These are phyloP conservation scores for Odontothrips loti DNA, from an alignment of 2,888 invertebrate genomes.

Conservation along the genomic window DNA sequence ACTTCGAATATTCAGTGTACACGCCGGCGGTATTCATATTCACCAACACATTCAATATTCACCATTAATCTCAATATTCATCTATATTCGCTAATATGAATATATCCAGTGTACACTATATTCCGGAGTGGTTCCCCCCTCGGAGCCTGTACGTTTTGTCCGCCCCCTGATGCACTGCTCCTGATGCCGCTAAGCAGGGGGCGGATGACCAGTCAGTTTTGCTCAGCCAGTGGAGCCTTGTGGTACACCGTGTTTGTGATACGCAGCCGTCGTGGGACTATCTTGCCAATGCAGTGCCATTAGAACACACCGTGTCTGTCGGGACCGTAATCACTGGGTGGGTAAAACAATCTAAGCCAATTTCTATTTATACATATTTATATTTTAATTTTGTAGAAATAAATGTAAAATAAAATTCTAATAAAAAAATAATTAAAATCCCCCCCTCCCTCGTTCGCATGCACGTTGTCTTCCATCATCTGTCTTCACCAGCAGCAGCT, in stretches of 20 bases:
- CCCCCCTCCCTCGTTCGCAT: not conserved
- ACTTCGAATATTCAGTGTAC: too few species aligned
- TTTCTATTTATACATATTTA: constrained; percentile 15
- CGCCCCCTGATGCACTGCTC: not conserved
- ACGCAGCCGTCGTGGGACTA: not conserved
- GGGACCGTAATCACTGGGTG: not conserved
- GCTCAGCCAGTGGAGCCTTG: not conserved
- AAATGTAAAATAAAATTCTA: constrained; percentile 27
- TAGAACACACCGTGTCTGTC: not conserved
- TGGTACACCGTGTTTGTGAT: not conserved
- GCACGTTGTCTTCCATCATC: not conserved
- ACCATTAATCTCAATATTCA: too few species aligned
- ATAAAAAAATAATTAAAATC: not conserved
- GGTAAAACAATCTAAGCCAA: constrained; percentile 13
- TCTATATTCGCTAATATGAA: too few species aligned
- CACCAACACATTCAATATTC: too few species aligned
- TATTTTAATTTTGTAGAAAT: constrained; percentile 27
- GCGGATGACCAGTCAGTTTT: constrained; percentile 8
- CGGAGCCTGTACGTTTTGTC: not conserved
- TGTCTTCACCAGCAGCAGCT: not conserved
- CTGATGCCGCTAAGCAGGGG: not conserved
- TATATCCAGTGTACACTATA: too few species aligned
- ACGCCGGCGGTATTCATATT: too few species aligned
- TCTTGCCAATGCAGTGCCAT: not conserved
- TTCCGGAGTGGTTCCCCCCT: too few species aligned